Base-by-base conservation (phyloP, 2,888 invertebrate genomes). In the Dryobotodes eremita region DNA sequence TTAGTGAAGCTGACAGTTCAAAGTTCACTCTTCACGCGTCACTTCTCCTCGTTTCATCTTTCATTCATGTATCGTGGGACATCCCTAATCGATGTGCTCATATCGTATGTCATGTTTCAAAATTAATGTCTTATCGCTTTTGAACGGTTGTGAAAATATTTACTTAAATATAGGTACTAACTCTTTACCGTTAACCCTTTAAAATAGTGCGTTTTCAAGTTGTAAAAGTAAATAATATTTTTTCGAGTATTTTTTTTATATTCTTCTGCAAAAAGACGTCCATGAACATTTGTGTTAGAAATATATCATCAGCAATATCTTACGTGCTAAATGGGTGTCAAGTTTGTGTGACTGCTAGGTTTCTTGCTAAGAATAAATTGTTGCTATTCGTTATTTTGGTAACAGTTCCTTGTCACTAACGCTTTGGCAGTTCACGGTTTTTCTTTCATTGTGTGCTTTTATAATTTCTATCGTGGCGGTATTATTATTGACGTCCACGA, bases 11-110 rank as follows among this genome's bases (percentile, higher is more conserved):
- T 71, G 55, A 48, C 23, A 36, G 36, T 57, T 69, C 48, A 42
- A 23, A 26, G 59, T 50, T 65, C 7, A 42, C 59, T 23, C n/a
- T 83, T 69, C 36, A 83, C 69, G 48, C 55, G 23, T 59, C 84
- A 70, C 66, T 73, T 59, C 65, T 20, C 57, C 57, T 59, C 70
- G 42, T 57, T 69, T 79, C 57, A 79, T 79, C 73, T 23, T 79
- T 66, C 73, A 84, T 73, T 79, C 73, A 73, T 65, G 84, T 73
- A 65, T 57, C 72, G 5, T 48, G 82, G 48, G 55, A 73, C 48
- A 26, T 69, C 20, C n/a, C 59, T 82, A 84, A 82, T 72, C 72
- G 69, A 65, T 65, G 53, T n/a, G n/a, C n/a, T 66, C 13, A 46
- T 46, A 55, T 36, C 55, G 31, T 7, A 59, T 6, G 50, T 50